These are phyloP conservation scores for Accipiter cooperii DNA, from an alignment of 2,113 vertebrate genomes.

Conservation along the genomic window DNA sequence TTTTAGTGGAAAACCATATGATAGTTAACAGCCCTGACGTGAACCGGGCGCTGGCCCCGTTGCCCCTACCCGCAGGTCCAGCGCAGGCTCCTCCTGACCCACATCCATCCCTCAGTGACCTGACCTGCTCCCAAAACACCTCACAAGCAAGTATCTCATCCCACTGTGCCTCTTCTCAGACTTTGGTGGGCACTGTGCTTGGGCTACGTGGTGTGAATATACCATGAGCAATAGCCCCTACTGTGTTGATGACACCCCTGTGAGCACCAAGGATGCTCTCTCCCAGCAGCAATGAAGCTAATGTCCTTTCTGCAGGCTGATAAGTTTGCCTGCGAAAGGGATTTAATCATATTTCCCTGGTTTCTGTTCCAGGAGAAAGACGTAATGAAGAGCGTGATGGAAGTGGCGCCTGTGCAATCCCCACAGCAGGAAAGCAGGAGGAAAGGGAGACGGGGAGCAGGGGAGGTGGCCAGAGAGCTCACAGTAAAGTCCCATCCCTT, in stretches of 20 bases:
- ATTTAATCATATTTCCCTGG: background rate
- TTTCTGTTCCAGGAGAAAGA: background rate
- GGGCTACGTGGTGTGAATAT: background rate
- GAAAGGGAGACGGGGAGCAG: background rate
- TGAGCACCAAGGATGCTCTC: background rate
- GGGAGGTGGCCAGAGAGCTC: rapidly evolving
- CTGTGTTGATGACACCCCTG: background rate
- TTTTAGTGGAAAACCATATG: background rate
- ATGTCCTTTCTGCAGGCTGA: background rate
- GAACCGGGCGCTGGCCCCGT: rapidly evolving
- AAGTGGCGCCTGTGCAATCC: background rate
- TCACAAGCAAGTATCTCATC: background rate
- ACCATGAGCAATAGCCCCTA: background rate
- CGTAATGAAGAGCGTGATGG: background rate
- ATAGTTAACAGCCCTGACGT: background rate
- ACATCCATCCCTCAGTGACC: background rate
- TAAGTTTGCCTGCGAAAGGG: background rate
- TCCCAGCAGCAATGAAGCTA: background rate
- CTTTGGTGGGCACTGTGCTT: background rate
- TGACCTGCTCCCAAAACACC: rapidly evolving
- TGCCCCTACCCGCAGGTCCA: background rate
- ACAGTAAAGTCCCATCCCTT: background rate
- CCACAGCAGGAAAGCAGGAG: background rate
- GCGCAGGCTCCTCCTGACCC: background rate
- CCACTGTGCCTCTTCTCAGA: background rate